Evolutionary conservation across 2,113 vertebrate genomes (phyloP).

Genomic region (Perca fluviatilis): DNA sequence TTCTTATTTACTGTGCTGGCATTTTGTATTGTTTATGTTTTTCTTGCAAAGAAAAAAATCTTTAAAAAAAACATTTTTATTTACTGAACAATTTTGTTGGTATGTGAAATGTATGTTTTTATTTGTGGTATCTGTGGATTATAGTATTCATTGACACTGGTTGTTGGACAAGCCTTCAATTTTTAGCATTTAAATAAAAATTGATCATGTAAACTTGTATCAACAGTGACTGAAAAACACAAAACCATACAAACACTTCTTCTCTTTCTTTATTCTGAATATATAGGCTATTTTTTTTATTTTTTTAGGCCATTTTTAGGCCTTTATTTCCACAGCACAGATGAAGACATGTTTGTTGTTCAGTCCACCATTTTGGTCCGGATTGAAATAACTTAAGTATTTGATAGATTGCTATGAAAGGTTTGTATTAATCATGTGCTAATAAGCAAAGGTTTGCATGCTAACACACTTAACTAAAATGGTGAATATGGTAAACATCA

Average conservation of each 20-base stretch:
- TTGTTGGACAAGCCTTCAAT: slow-evolving; percentile 68
- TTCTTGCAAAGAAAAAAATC: slow-evolving; percentile 49
- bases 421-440: background rate
- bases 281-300: too few relatives aligned
- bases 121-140: slow-evolving; percentile 64
- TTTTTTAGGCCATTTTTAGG: too few relatives aligned
- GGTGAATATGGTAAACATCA: background rate
- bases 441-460: background rate
- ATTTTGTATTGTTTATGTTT: slow-evolving; percentile 71
- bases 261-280: background rate
- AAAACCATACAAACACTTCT: background rate
- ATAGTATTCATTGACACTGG: slow-evolving; percentile 74
- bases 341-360: too few relatives aligned
- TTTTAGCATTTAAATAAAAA: slow-evolving; percentile 75
- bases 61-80: slow-evolving; percentile 60
- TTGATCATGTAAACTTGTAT: slow-evolving; percentile 20
- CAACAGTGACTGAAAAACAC: slow-evolving; percentile 7
- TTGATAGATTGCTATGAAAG: background rate
- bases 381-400: background rate
- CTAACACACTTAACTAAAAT: background rate
- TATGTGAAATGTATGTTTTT: slow-evolving; percentile 57
- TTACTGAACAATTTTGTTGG: slow-evolving; percentile 47
- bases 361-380: background rate
- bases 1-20: slow-evolving; percentile 55
- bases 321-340: too few relatives aligned